These are phyloP conservation scores for Zaprionus lachaisei DNA, from an alignment of 1,140 invertebrate genomes.

Conservation along the genomic window DNA sequence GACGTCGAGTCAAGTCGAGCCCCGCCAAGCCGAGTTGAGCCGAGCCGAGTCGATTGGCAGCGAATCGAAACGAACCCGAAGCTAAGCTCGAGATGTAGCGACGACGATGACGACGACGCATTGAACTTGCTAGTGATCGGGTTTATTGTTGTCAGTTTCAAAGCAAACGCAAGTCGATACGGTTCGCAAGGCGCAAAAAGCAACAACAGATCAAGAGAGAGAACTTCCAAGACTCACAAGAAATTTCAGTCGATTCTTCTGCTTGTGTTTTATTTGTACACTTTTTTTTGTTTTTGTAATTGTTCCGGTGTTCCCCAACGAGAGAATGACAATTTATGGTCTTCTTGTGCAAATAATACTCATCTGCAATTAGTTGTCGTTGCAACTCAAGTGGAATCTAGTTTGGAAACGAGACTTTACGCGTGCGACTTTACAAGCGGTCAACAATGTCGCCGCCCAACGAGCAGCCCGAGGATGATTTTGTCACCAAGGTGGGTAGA, in stretches of 20 bases:
- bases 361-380: conserved; percentile 60
- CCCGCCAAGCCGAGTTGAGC: conserved; percentile 1
- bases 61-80: neutral
- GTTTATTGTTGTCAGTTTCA: conserved; percentile 55
- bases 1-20: conserved; percentile 1
- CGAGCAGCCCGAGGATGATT: conserved; percentile 68
- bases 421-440: no score
- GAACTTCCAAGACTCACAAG: neutral
- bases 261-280: neutral
- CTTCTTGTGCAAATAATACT: conserved; percentile 73
- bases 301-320: conserved; percentile 1
- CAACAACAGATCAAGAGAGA: neutral
- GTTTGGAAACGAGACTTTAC: neutral
- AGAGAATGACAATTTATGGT: conserved; percentile 75
- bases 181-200: conserved; percentile 44
- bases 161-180: conserved; percentile 58
- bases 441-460: conserved; percentile 59
- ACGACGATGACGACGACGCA: conserved; percentile 25
- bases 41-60: neutral
- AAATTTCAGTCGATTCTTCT: neutral
- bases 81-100: neutral
- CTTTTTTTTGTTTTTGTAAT: conserved; percentile 38
- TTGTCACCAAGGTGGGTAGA: conserved; percentile 66
- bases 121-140: conserved; percentile 53
- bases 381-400: neutral